These are phyloP conservation scores for Phalloptychus januarius DNA, from an alignment of 2,797 vertebrate species.

Conservation along the genomic window DNA sequence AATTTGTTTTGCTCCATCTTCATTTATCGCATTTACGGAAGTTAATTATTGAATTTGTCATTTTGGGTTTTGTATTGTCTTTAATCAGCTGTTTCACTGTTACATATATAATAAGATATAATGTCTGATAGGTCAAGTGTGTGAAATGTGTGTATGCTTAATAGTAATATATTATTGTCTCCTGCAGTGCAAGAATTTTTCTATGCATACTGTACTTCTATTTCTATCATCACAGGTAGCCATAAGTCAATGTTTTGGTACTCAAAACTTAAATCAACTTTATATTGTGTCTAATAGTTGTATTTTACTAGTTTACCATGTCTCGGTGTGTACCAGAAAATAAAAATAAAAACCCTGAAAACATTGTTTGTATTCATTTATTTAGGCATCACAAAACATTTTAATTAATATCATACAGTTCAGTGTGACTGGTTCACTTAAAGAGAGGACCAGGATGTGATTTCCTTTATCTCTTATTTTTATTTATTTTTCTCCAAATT, in stretches of 20 bases:
- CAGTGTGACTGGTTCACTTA: neutral
- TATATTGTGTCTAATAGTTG: neutral
- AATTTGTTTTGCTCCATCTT: neutral
- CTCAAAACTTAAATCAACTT: neutral
- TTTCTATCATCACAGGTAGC: neutral
- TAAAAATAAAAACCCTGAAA: neutral
- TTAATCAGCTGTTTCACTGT: neutral
- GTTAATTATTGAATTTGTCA: neutral
- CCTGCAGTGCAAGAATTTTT: neutral
- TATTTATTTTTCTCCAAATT: neutral
- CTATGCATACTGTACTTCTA: neutral
- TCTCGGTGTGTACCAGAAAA: neutral
- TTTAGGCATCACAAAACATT: neutral
- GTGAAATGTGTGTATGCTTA: neutral
- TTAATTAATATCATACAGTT: neutral
- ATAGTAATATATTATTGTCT: neutral
- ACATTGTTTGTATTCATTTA: neutral
- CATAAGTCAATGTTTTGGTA: neutral
- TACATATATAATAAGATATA: neutral
- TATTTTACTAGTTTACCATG: neutral
- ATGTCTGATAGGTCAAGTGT: neutral
- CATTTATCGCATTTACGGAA: neutral
- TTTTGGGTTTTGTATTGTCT: neutral
- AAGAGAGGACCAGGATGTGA: neutral
- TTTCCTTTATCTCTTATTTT: neutral